Evolutionary conservation across 1,140 invertebrate genomes (phyloP).

Genomic region (Lepidurus couesii): DNA sequence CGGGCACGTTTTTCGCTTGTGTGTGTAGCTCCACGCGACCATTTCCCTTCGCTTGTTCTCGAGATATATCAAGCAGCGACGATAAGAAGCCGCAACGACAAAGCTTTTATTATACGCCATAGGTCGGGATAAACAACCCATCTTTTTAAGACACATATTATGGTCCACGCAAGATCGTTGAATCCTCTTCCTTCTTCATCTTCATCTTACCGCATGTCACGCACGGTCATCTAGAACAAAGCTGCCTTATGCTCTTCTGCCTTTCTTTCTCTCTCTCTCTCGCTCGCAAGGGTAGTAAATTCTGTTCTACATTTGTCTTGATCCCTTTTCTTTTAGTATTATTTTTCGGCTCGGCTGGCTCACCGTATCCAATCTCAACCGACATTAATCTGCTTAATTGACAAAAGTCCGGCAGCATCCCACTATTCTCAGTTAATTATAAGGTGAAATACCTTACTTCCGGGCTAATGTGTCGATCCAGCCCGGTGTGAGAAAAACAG

Average conservation of each 20-base stretch:
- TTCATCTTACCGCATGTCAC: constrained; percentile 12
- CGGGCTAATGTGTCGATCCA: neutral
- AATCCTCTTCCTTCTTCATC: neutral
- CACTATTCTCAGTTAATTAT: neutral
- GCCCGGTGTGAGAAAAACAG: neutral
- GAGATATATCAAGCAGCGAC: constrained; percentile 7
- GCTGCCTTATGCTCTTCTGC: neutral
- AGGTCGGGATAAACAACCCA: neutral
- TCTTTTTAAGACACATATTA: constrained; percentile 16
- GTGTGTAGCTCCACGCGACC: neutral
- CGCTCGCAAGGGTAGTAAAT: no score
- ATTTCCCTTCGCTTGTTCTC: neutral
- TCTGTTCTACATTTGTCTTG: no score
- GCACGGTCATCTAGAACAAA: neutral
- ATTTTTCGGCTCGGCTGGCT: no score
- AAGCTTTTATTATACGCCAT: constrained; percentile 1
- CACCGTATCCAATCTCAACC: neutral
- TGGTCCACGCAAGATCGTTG: neutral
- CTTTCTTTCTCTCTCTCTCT: neutral
- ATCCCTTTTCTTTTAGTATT: no score
- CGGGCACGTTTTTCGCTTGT: neutral
- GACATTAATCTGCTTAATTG: constrained; percentile 19
- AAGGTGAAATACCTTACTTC: neutral
- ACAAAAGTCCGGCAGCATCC: neutral
- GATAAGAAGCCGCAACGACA: constrained; percentile 13